These are phyloP conservation scores for Arenicola marina DNA, from an alignment of 2,888 invertebrate species.

Conservation along the genomic window DNA sequence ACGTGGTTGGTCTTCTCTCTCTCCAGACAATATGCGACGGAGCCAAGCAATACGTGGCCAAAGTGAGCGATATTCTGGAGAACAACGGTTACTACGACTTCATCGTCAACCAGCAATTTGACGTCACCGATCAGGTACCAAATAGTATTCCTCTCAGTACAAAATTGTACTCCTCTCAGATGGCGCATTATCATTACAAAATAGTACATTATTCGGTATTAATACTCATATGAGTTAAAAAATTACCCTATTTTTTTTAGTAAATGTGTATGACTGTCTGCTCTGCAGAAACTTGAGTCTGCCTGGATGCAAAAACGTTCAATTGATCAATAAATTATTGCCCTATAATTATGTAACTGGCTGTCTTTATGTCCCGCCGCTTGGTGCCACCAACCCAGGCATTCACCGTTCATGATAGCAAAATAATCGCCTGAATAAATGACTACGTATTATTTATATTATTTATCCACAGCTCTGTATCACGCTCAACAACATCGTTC, in stretches of 20 bases:
- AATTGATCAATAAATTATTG: too few relatives aligned
- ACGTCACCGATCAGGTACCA: conserved; percentile 55
- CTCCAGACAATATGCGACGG: conserved; percentile 59
- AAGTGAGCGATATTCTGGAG: conserved; percentile 48
- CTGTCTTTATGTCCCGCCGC: too few relatives aligned
- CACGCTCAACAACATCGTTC: conserved; percentile 56
- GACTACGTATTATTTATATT: not conserved
- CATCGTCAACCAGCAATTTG: conserved; percentile 46
- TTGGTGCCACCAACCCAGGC: too few relatives aligned
- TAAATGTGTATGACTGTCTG: too few relatives aligned
- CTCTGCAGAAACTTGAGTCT: too few relatives aligned
- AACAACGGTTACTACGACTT: conserved; percentile 51
- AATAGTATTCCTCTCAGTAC: too few relatives aligned
- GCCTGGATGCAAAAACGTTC: too few relatives aligned
- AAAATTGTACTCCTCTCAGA: not conserved
- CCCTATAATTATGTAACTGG: too few relatives aligned
- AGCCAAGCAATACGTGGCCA: conserved; percentile 48
- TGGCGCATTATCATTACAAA: not conserved
- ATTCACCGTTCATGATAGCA: too few relatives aligned
- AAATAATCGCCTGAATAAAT: not conserved
- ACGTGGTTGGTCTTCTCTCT: too few relatives aligned
- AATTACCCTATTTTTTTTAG: too few relatives aligned
- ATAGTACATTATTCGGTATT: too few relatives aligned
- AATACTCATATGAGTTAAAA: not conserved
- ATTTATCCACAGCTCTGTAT: conserved; percentile 47